Conservation (phyloP, 2,797 vertebrate genomes). For the Arnoldichthys spilopterus region DNA sequence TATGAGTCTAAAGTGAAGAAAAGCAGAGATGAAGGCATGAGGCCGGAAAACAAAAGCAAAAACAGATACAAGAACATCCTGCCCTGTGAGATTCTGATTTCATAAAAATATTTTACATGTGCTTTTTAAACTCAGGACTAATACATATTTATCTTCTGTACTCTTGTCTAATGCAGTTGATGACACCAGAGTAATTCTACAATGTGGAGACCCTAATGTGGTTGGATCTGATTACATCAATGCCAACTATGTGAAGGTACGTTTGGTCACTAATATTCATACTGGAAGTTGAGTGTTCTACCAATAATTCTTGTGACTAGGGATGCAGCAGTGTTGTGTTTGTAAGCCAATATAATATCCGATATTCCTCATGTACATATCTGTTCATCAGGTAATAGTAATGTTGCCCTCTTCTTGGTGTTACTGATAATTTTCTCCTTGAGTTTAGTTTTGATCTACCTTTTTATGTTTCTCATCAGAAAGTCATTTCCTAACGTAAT, state of each 20-base stretch:
- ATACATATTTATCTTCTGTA: not conserved
- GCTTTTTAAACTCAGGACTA: not conserved
- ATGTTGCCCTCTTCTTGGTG: too few relatives aligned
- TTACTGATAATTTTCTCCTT: too few relatives aligned
- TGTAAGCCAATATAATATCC: too few relatives aligned
- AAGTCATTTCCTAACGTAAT: too few relatives aligned
- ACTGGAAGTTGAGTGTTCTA: too few relatives aligned
- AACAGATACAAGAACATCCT: conserved; percentile 99
- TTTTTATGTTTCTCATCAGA: too few relatives aligned
- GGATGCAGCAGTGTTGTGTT: too few relatives aligned
- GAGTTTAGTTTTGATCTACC: too few relatives aligned
- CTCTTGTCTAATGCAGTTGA: conserved; percentile 80
- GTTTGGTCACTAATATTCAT: conserved; percentile 45
- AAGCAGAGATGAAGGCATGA: conserved; percentile 91
- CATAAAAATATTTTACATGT: not conserved
- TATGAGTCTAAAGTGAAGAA: conserved; percentile 90
- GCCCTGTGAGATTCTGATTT: conserved; percentile 83
- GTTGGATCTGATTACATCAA: conserved; percentile 96
- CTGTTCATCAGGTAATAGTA: too few relatives aligned
- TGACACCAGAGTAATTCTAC: conserved; percentile 88
- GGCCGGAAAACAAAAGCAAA: conserved; percentile 96
- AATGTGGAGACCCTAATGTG: conserved; percentile 78
- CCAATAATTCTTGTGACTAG: too few relatives aligned
- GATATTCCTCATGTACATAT: too few relatives aligned
- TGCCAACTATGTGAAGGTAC: conserved; percentile 90